These are phyloP conservation scores for Idaea dimidiata DNA, from an alignment of 2,888 invertebrate genomes.

Conservation along the genomic window DNA sequence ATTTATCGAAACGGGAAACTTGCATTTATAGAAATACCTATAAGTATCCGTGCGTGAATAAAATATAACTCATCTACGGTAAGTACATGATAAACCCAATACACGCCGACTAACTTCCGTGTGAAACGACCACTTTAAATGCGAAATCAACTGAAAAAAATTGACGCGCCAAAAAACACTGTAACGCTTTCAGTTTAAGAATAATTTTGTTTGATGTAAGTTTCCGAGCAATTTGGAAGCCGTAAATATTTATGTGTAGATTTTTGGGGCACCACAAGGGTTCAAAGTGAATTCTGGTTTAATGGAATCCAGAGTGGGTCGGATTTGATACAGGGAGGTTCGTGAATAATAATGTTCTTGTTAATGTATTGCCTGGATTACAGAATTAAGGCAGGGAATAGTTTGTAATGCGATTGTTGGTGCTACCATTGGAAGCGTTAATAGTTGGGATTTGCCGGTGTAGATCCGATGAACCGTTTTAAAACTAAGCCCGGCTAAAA, in stretches of 20 bases:
- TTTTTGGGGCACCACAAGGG: conserved; percentile 45
- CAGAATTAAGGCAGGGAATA: background rate
- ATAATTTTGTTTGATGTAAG: conserved; percentile 45
- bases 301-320: conserved; percentile 53
- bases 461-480: background rate
- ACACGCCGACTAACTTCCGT: conserved; percentile 1
- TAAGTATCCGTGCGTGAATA: background rate
- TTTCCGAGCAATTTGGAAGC: conserved; percentile 33
- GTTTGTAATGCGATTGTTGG: background rate
- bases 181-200: conserved; percentile 37
- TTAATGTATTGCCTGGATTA: conserved; percentile 28
- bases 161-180: conserved; percentile 33
- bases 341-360: conserved; percentile 53
- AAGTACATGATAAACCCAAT: background rate
- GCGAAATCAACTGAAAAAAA: conserved; percentile 2
- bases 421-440: background rate
- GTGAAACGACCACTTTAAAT: conserved; percentile 7
- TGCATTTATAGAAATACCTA: too few species aligned
- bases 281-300: conserved; percentile 50
- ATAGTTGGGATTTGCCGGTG: background rate
- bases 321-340: conserved; percentile 32
- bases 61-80: background rate
- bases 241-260: conserved; percentile 58
- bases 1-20: too few species aligned
- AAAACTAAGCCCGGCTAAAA: background rate